phyloP scores from a whole-genome alignment of 2,797 vertebrate genomes.

The Pogonophryne albipinna region DNA sequence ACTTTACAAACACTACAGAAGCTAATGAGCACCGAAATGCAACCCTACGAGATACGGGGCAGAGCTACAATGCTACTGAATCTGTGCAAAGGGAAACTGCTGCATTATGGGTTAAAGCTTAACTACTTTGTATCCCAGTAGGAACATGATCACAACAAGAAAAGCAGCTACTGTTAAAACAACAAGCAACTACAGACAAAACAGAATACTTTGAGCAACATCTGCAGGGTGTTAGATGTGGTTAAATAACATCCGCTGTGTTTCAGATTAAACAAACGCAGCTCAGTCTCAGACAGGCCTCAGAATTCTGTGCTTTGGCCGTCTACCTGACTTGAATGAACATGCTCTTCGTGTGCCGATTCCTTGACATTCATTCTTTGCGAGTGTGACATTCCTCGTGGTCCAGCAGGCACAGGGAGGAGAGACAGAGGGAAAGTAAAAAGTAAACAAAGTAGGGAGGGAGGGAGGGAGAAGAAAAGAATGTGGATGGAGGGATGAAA shows the following conservation, averaged over 20 bases:
- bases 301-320: constrained; percentile 37
- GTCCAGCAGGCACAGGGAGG: constrained; percentile 51
- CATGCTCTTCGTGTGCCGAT: constrained; percentile 64
- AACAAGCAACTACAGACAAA: constrained; percentile 5
- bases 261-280: constrained; percentile 54
- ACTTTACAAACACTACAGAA: constrained; percentile 60
- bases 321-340: constrained; percentile 71
- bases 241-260: constrained; percentile 45
- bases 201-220: constrained; percentile 18
- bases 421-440: constrained; percentile 45
- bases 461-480: constrained; percentile 31
- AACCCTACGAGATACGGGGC: constrained; percentile 34
- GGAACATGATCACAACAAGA: constrained; percentile 5
- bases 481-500: constrained; percentile 36
- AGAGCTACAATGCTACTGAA: constrained; percentile 8
- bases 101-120: constrained; percentile 15
- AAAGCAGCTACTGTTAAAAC: neutral
- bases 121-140: neutral
- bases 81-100: constrained; percentile 6
- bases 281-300: constrained; percentile 48
- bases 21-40: constrained; percentile 39
- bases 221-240: constrained; percentile 32
- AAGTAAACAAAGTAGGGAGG: constrained; percentile 49
- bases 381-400: constrained; percentile 74
- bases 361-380: constrained; percentile 71